Base-by-base conservation (phyloP, 2,113 vertebrate species). In the Saccopteryx bilineata region DNA sequence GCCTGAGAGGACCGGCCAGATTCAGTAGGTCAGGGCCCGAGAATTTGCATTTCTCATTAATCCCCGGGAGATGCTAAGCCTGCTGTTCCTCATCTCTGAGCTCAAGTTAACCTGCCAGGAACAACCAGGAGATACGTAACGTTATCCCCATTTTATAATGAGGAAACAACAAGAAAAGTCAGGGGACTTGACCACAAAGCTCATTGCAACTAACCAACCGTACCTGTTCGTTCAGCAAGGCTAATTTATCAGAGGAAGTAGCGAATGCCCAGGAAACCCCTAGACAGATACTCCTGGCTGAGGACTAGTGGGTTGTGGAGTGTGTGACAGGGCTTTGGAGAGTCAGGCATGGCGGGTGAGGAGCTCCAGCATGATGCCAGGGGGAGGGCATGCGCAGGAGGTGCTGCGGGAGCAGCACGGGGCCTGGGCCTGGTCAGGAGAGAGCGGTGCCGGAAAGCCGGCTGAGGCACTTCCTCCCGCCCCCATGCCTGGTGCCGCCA, bases 81-180 rank as follows among this genome's bases (percentile, higher is more conserved):
- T 48, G 26, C 78, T 15, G 48, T 78, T 46, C 56, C 24, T 86
- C 23, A 4, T 6, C 7, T 75, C 31, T 75, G 86, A 80, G 65
- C 33, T 78, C 50, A 8, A n/a, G 5, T 69, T 52, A 78, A 58
- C 58, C 74, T 90, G 66, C 17, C 11, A 54, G 31, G 52, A 75
- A 65, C 31, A n/a, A 48, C 39, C 39, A 1, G 0, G 9, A 52
- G 24, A 63, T 8, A 79, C 69, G 71, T 21, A 48, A 24, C 15
- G 19, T 14, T 11, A 19, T 46, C 72, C 50, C 86, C n/a, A 15
- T 8, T 78, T 91, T 23, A 33, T 54, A 48, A 1, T 12, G 88
- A 95, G 80, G 90, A 93, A 50, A 31, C 54, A 31, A 26, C 50
- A 33, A 28, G 50, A 33, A 60, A 68, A 69, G 56, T 52, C 21